Conservation (phyloP, 2,888 invertebrate genomes). For the Antheraea assamensis region DNA sequence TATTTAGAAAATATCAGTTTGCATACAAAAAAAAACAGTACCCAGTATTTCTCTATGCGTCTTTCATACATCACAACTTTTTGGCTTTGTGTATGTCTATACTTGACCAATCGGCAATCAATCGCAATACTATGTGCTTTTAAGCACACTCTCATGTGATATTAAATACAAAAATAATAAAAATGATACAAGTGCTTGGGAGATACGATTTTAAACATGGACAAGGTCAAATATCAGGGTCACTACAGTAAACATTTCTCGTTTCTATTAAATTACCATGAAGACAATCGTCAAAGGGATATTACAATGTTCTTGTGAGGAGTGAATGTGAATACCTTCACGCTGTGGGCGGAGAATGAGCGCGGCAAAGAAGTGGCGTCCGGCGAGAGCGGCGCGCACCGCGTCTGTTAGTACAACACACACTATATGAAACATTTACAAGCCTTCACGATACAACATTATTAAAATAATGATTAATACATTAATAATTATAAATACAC, state of each 20-base stretch:
- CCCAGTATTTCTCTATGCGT: no score
- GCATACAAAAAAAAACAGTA: no score
- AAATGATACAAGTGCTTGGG: no score
- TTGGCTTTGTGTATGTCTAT: no score
- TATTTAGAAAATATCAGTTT: no score
- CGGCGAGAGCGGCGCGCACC: conserved; percentile 56
- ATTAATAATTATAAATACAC: not conserved
- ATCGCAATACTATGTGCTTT: no score
- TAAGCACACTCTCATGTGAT: no score
- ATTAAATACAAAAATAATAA: no score
- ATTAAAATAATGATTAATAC: not conserved
- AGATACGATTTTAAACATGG: no score
- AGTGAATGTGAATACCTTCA: conserved; percentile 80
- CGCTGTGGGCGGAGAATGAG: conserved; percentile 87
- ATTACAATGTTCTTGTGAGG: conserved; percentile 17
- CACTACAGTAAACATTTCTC: not conserved
- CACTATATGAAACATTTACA: conserved; percentile 4
- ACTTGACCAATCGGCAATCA: no score
- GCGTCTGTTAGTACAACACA: conserved; percentile 39
- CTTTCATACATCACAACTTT: no score
- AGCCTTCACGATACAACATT: not conserved
- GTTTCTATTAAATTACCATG: not conserved
- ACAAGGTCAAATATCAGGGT: not conserved
- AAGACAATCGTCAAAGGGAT: not conserved
- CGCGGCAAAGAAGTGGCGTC: conserved; percentile 83